phyloP scores from a whole-genome alignment of 1,140 invertebrate genomes.

The Tetraneura akinire region DNA sequence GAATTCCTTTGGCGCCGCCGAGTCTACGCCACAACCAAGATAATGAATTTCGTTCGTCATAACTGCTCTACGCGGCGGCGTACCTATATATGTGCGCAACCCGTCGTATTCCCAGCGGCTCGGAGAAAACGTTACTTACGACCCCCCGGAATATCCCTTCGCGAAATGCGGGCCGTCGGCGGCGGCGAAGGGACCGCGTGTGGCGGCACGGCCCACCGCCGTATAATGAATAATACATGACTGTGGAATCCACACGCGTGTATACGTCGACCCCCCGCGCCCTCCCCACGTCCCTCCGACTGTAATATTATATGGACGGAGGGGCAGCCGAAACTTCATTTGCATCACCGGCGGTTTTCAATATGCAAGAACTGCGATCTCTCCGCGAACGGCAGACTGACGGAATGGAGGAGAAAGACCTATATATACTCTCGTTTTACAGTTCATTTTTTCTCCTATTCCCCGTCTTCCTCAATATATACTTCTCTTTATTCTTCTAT shows the following conservation, averaged over 20 bases:
- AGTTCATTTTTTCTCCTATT: no score
- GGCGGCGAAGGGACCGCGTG: neutral
- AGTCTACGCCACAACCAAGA: slow-evolving; percentile 1
- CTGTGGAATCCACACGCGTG: slow-evolving; percentile 11
- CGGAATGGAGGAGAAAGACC: no score
- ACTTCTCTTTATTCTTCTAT: neutral
- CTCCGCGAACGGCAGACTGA: no score
- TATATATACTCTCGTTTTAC: no score
- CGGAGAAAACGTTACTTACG: slow-evolving; percentile 21
- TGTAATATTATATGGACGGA: neutral
- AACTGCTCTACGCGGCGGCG: slow-evolving; percentile 12
- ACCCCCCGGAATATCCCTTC: neutral
- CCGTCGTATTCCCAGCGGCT: neutral
- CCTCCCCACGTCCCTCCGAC: neutral
- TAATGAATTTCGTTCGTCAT: slow-evolving; percentile 50
- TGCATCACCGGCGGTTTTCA: slow-evolving; percentile 29
- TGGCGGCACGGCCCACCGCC: neutral
- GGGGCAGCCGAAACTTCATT: slow-evolving; percentile 18
- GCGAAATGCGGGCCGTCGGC: neutral
- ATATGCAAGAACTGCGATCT: slow-evolving; percentile 2
- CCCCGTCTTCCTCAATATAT: neutral
- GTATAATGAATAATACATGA: slow-evolving; percentile 50
- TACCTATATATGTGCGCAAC: neutral
- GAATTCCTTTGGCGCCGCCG: slow-evolving; percentile 19
- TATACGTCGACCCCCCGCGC: neutral